Percentiles rank a stretch among this genome's conserved stretches.
Conservation (phyloP, 2,113 vertebrate species). For the Hemibagrus wyckioides region DNA sequence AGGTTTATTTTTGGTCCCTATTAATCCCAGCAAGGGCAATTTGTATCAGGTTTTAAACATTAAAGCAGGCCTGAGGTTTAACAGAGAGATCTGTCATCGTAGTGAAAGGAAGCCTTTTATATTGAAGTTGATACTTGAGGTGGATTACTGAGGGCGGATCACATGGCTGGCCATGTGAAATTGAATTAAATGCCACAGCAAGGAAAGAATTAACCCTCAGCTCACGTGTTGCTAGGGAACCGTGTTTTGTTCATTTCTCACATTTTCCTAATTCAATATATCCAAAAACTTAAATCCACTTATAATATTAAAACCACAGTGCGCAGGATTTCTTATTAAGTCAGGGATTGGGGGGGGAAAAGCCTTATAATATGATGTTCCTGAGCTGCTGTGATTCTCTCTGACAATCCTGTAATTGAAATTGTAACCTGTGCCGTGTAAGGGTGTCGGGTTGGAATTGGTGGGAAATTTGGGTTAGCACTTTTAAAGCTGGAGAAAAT, state of each 20-base stretch:
- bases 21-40: neutral
- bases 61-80: neutral
- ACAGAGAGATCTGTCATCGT: neutral
- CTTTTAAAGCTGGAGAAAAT: neutral
- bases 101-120: neutral
- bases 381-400: neutral
- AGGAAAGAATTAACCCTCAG: neutral
- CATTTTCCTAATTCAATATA: neutral
- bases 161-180: neutral
- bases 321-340: neutral
- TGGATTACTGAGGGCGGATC: constrained; percentile 5
- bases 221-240: neutral
- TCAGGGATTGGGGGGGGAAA: neutral
- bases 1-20: neutral
- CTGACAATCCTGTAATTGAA: neutral
- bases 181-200: neutral
- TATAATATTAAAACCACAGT: neutral
- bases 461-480: neutral
- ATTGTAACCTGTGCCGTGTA: neutral
- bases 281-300: neutral
- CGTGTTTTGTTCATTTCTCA: neutral
- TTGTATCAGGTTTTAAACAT: neutral
- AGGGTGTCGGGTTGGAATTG: neutral
- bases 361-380: neutral
- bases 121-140: neutral